Evolutionary conservation across 1,140 invertebrate species (phyloP).

Genomic region (Scaptomyza hsui): DNA sequence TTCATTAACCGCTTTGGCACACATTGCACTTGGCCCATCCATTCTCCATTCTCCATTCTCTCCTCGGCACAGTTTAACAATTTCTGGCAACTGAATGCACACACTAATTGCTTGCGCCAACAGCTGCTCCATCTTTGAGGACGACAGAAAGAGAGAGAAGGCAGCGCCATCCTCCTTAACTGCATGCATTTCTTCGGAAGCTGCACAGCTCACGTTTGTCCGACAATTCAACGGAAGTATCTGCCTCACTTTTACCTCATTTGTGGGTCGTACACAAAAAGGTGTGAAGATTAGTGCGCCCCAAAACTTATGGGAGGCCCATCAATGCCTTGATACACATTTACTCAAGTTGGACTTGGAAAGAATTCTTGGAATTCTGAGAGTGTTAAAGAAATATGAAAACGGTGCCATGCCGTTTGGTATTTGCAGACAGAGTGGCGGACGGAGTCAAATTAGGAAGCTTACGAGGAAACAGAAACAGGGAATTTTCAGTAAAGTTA

Average conservation of each 20-base stretch:
- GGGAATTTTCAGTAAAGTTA: too few species aligned
- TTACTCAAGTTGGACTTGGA: slow-evolving; percentile 48
- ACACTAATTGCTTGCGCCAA: slow-evolving; percentile 72
- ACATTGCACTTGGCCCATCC: slow-evolving; percentile 69
- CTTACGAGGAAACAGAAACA: background rate
- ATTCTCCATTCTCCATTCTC: slow-evolving; percentile 3
- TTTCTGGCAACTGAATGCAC: slow-evolving; percentile 50
- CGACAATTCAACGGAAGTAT: slow-evolving; percentile 72
- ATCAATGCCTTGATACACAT: slow-evolving; percentile 31
- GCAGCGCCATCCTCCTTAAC: slow-evolving; percentile 39
- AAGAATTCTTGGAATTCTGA: slow-evolving; percentile 43
- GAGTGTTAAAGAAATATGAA: slow-evolving; percentile 22
- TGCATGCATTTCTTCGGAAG: slow-evolving; percentile 74
- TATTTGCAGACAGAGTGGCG: slow-evolving; percentile 66
- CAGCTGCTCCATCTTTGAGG: slow-evolving; percentile 29
- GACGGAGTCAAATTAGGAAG: background rate
- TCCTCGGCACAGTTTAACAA: slow-evolving; percentile 5
- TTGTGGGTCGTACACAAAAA: slow-evolving; percentile 44
- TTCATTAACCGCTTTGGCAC: slow-evolving; percentile 82
- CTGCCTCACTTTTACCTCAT: slow-evolving; percentile 9
- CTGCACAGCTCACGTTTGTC: slow-evolving; percentile 64
- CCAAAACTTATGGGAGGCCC: slow-evolving; percentile 37
- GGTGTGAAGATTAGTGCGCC: slow-evolving; percentile 79
- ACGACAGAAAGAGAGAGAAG: background rate
- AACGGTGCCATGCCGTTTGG: slow-evolving; percentile 15